Evolutionary conservation across 2,888 invertebrate species (phyloP), one percentile per base, ranked within the genome.

Genomic region (Amphiduros pacificus): DNA sequence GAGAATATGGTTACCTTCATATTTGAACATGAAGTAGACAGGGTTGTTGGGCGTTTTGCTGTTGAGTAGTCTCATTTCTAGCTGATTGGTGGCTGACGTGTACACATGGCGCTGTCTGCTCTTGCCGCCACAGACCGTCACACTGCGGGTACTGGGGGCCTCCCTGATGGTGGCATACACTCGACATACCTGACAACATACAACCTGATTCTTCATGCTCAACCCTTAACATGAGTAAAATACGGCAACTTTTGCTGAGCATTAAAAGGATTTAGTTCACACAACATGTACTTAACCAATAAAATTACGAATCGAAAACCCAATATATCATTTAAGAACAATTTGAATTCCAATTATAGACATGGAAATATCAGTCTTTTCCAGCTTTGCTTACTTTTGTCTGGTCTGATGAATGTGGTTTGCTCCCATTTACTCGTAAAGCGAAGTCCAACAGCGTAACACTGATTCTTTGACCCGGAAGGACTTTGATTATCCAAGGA

Each of bases 1-100:
- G n/a, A n/a, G n/a, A n/a, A n/a, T n/a, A n/a, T n/a, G n/a, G n/a
- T 44, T 44, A 44, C 44, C 44, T 44, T 44, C 44, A 44, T 44
- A 44, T 44, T 44, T 44, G 44, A 44, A 44, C 44, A 44, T 44
- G 22, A 44, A 44, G 44, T 44, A 44, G 44, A 44, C 44, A 9
- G 44, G 44, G 20, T 44, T 44, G 44, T 44, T n/a, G 4, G 44
- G 44, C 44, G 44, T 44, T 22, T 44, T 44, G 44, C 44, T 44
- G 44, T 44, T 44, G n/a, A 44, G 22, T 44, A 44, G n/a, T 22
- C 44, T 44, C 44, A 44, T 44, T n/a, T 44, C 44, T 4, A 44
- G 20, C n/a, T 44, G 44, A 17, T 22, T 44, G 6, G 6, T 44
- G n/a, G 5, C 6, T 6, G 44, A 44, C 4, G 44, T 20, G n/a